Evolutionary conservation across 1,140 invertebrate genomes (phyloP).

Genomic region (Pseudomyrmex sp.): DNA sequence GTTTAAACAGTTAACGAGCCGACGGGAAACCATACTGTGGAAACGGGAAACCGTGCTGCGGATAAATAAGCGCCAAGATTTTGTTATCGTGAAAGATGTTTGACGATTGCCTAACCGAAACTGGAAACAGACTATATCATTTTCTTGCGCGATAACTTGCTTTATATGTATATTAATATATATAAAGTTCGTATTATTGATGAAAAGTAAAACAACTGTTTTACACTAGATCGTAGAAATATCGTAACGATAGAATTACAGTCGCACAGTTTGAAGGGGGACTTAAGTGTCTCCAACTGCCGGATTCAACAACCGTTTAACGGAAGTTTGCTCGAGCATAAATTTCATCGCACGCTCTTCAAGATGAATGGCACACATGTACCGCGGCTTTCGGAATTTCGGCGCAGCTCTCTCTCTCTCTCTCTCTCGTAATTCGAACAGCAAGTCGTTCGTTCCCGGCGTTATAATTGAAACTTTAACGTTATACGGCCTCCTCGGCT

Average conservation of each 20-base stretch:
- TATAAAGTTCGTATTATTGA: no score
- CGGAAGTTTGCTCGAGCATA: constrained; percentile 1
- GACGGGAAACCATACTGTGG: not conserved
- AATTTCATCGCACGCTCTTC: not conserved
- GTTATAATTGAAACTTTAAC: constrained; percentile 66
- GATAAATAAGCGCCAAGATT: constrained; percentile 39
- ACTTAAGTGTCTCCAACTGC: no score
- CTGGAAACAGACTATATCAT: not conserved
- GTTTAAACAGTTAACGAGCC: constrained; percentile 67
- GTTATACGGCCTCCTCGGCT: constrained; percentile 36
- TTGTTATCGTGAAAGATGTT: not conserved
- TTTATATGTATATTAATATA: not conserved
- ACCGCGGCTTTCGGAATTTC: constrained; percentile 23
- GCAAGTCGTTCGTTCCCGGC: constrained; percentile 39
- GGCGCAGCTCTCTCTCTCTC: no score
- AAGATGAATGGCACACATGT: not conserved
- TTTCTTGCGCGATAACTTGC: not conserved
- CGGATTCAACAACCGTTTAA: no score
- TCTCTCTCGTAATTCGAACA: constrained; percentile 30
- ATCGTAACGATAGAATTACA: no score
- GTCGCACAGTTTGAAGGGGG: no score
- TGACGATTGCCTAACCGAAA: not conserved
- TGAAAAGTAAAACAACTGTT: no score
- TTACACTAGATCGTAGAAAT: no score
- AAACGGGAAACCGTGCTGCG: constrained; percentile 39